Evolutionary conservation across 2,797 vertebrate genomes (phyloP), one percentile per base, ranked within the genome.

Genomic region (Sebastes diploproa): DNA sequence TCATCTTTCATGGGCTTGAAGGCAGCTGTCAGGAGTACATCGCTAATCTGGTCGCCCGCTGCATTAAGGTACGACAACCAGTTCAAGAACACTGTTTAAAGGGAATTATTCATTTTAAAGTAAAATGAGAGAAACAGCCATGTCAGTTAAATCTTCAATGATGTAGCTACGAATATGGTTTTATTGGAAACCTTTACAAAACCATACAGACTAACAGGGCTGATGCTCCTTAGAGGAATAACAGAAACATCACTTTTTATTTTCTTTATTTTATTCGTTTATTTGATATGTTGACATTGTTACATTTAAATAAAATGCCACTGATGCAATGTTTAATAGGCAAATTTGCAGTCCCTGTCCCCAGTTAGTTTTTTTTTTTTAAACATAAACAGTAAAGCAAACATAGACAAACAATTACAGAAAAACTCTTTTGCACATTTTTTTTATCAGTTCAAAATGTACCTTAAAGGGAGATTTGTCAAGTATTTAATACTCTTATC

Each of bases 1-100:
- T 99, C 61, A 97, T 98, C 93, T 98, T 99, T 78, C 98, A 99
- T 4, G 97, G 97, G 78, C 96, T 97, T 50, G 97, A 99, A 92
- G 98, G 97, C 91, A 98, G 98, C 93, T 96, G 97, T 83, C 98
- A 98, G 93, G 97, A 97, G 84, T 96, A 97, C 84, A 92, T 98
- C 71, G 97, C 96, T 3, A 81, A 91, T 80, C 95, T 97, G 92
- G 95, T 99, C 42, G 96, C 97, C 0, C 89, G 93, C 89, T 97
- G 96, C 93, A 95, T 99, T 85, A 97, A 98, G 97, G 97, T 99
- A 95, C 58, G n/a, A 64, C 12, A 12, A 4, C 4, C 34, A 16
- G 9, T 5, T 7, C 50, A 55, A 27, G 12, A 7, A 36, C 2
- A 6, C 54, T 2, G 1, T 52, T 27, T 46, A 18, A n/a, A 65